Base-by-base conservation (phyloP, 2,113 vertebrate genomes). In the Lota lota region DNA sequence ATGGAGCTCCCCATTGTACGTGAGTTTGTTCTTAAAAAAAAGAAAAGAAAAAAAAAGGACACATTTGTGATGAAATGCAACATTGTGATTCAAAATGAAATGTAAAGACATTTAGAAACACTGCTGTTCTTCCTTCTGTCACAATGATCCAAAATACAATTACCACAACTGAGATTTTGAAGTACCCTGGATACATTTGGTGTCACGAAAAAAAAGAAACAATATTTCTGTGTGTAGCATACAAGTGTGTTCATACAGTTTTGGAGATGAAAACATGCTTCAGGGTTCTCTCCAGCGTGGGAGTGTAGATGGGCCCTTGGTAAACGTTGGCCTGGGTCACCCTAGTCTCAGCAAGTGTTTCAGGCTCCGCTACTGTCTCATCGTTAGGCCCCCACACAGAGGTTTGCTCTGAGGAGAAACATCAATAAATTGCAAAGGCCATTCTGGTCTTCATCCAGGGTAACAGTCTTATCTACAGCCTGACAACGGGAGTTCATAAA, bases 251-350 rank as follows among this genome's bases (percentile, higher is more conserved):
- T 36, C 21, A 0, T 85, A 95, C 94, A 59, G 85, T 95, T 90
- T 95, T 95, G 19, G 93, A 92, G 1, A 90, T 50, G 36, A 95
- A 95, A 0, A 81, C 74, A 2, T 94, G 94, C 74, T 76, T 86
- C 1, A 21, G 4, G 22, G 54, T 57, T 60, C 67, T 88, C 20
- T 82, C 74, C 0, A 69, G 61, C 17, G 58, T 63, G 63, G 67
- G 61, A 7, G 22, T 19, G 7, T 64, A 53, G 8, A 58, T 58
- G 40, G 59, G 58, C 22, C 53, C 57, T 15, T 64, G 10, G 15
- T 19, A 22, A 7, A 69, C 53, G 59, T 70, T 73, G 3, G 28
- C 20, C 0, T 1, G 1, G 0, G 58, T 73, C 22, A 73, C 66
- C 57, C 80, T 83, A 1, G 60, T 61, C 4, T 36, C 64, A 1